Conservation (phyloP, 2,797 vertebrate species). For the Chelon labrosus region DNA sequence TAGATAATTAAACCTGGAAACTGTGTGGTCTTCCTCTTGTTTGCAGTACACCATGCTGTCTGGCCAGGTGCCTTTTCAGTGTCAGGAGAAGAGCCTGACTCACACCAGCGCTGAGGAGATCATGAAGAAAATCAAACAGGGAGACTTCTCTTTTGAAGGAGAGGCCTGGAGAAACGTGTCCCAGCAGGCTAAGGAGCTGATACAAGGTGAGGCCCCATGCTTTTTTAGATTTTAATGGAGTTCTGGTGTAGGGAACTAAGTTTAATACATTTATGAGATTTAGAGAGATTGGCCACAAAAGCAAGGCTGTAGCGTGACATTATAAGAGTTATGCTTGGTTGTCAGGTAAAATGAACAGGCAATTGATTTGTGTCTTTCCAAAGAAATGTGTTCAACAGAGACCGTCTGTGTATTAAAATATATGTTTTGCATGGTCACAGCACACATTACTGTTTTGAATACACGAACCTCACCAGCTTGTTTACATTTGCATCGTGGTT, state of each 20-base stretch:
- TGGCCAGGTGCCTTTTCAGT: slow-evolving; percentile 98
- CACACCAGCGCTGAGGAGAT: slow-evolving; percentile 96
- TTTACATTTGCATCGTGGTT: not conserved
- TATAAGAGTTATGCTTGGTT: too few relatives aligned
- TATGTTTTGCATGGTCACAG: not conserved
- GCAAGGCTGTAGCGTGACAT: too few relatives aligned
- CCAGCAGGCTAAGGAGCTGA: slow-evolving; percentile 96
- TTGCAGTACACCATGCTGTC: slow-evolving; percentile 98
- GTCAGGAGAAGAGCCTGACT: slow-evolving; percentile 92
- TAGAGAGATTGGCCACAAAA: too few relatives aligned
- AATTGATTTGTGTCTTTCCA: too few relatives aligned
- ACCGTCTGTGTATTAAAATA: too few relatives aligned
- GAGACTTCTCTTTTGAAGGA: slow-evolving; percentile 96
- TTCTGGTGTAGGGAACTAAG: too few relatives aligned
- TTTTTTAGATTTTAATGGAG: too few relatives aligned
- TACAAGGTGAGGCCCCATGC: slow-evolving; percentile 92
- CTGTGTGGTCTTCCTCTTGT: slow-evolving; percentile 10
- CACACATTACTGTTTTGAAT: not conserved
- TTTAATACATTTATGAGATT: too few relatives aligned
- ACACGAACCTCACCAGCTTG: not conserved
- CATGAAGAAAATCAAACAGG: slow-evolving; percentile 99
- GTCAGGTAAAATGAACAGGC: too few relatives aligned
- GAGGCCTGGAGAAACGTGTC: slow-evolving; percentile 98
- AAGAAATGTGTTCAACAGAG: too few relatives aligned
- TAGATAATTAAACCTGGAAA: slow-evolving; percentile 1